Evolutionary conservation across 2,113 vertebrate genomes (phyloP).

Genomic region (Sardina pilchardus): DNA sequence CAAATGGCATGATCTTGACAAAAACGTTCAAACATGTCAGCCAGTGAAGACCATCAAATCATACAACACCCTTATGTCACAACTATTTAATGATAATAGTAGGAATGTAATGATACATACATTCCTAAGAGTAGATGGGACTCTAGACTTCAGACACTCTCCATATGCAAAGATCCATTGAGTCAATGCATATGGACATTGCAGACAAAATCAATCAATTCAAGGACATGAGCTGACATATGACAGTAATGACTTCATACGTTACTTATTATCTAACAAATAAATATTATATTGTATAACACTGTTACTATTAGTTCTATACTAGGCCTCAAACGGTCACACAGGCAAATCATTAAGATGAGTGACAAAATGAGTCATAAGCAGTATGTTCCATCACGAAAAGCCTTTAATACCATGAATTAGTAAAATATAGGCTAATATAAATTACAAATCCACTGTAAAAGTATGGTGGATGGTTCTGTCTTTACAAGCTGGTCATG

Average conservation of each 20-base stretch:
- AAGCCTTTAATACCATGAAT: slow-evolving; percentile 67
- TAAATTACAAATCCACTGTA: slow-evolving; percentile 53
- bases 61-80: not conserved
- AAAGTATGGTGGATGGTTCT: slow-evolving; percentile 46
- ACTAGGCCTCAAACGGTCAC: not conserved
- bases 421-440: slow-evolving; percentile 65
- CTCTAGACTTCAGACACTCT: too few relatives aligned
- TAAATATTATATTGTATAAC: too few relatives aligned
- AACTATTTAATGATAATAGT: not conserved
- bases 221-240: slow-evolving; percentile 55
- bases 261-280: too few relatives aligned
- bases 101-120: too few relatives aligned
- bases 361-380: slow-evolving; percentile 3
- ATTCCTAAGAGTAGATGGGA: not conserved
- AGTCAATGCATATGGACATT: too few relatives aligned
- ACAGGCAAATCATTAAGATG: not conserved
- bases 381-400: slow-evolving; percentile 54
- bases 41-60: not conserved
- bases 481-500: slow-evolving; percentile 55
- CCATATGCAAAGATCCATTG: too few relatives aligned
- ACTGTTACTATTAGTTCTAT: too few relatives aligned
- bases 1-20: not conserved
- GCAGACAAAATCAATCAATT: slow-evolving; percentile 52
- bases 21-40: too few relatives aligned
- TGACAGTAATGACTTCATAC: not conserved